These are phyloP conservation scores for Bergia puertoricense DNA, from an alignment of 92 coral and sea anemone genomes.

Conservation along the genomic window DNA sequence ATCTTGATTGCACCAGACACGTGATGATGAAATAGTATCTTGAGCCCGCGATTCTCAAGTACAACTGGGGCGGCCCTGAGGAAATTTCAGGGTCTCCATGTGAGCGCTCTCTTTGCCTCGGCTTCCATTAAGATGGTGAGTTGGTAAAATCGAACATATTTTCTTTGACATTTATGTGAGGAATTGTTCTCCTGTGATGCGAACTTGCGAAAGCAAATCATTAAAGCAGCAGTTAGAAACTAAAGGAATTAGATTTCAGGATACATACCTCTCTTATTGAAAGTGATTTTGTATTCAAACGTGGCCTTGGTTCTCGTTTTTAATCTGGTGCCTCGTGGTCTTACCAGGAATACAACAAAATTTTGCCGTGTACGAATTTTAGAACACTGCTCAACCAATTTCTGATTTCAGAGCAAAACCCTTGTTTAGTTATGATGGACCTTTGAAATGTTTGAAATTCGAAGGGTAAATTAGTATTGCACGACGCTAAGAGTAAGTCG, in stretches of 20 bases:
- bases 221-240: background rate
- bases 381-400: no score
- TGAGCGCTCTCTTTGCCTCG: slow-evolving; percentile 80
- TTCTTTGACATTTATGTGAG: background rate
- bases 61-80: slow-evolving; percentile 78
- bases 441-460: no score
- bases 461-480: no score
- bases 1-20: slow-evolving; percentile 71
- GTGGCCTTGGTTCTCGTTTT: background rate
- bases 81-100: slow-evolving; percentile 83
- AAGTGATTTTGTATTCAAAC: background rate
- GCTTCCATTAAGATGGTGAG: slow-evolving; percentile 81
- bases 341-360: background rate
- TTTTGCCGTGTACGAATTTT: background rate
- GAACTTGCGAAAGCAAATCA: background rate
- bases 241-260: background rate
- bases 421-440: no score
- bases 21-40: slow-evolving; percentile 51
- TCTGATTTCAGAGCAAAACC: no score
- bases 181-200: background rate
- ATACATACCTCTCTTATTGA: background rate
- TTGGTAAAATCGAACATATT: background rate
- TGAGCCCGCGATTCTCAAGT: slow-evolving; percentile 47
- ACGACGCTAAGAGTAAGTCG: no score
- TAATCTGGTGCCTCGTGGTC: background rate